phyloP scores from a whole-genome alignment of 2,888 invertebrate species.

The Rhingia campestris region DNA sequence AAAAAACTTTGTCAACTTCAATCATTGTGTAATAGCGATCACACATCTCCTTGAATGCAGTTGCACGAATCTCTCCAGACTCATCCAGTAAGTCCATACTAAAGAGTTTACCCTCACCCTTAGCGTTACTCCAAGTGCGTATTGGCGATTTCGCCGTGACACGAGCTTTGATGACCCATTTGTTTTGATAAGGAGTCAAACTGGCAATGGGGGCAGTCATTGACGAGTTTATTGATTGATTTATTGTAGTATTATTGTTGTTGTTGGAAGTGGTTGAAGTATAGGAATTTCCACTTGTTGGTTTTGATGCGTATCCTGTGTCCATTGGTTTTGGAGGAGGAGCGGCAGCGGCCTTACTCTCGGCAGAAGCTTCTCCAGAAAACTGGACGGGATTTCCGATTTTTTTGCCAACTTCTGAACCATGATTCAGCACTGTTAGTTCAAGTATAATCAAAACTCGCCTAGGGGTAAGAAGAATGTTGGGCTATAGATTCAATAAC shows the following conservation, averaged over 20 bases:
- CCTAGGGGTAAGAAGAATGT: constrained; percentile 82
- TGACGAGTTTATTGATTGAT: constrained; percentile 81
- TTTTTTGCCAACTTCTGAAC: constrained; percentile 88
- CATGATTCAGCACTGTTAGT: constrained; percentile 88
- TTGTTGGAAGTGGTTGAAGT: constrained; percentile 24
- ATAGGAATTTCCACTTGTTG: constrained; percentile 45
- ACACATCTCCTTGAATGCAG: constrained; percentile 93
- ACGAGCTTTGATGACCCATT: constrained; percentile 95
- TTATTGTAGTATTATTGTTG: constrained; percentile 76
- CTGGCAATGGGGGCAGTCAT: constrained; percentile 88
- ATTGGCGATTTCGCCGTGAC: constrained; percentile 92
- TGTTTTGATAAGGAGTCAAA: constrained; percentile 96
- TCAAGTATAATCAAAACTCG: constrained; percentile 93
- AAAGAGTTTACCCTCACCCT: constrained; percentile 96
- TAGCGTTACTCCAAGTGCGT: constrained; percentile 94
- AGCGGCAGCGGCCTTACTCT: constrained; percentile 75
- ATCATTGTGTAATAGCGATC: constrained; percentile 95
- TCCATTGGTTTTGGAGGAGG: constrained; percentile 67
- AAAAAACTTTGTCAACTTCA: constrained; percentile 95
- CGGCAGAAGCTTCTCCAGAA: constrained; percentile 78
- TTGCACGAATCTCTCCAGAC: constrained; percentile 95
- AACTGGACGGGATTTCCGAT: constrained; percentile 92
- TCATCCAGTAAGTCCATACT: constrained; percentile 96
- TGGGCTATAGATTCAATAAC: background rate
- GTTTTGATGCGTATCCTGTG: constrained; percentile 71